Evolutionary conservation across 2,113 vertebrate genomes (phyloP).

Genomic region (Apistogramma diplotaenia): DNA sequence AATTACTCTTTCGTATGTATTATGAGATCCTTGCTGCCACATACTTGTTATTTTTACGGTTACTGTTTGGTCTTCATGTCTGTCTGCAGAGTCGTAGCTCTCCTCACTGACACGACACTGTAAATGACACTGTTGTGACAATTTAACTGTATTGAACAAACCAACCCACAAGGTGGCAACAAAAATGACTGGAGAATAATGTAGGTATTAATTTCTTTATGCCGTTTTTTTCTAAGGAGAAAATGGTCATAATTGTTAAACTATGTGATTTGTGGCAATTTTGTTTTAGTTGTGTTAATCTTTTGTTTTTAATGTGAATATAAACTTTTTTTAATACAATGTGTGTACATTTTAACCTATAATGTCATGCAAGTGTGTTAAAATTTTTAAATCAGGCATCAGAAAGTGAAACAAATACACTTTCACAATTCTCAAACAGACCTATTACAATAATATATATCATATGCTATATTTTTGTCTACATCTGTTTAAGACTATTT

Average conservation of each 20-base stretch:
- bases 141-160: background rate
- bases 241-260: background rate
- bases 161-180: constrained; percentile 34
- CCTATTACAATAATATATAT: fast-evolving
- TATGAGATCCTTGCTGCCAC: no score
- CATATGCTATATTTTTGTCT: background rate
- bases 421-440: background rate
- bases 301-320: background rate
- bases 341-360: background rate
- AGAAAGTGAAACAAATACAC: background rate
- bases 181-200: background rate
- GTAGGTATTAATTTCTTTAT: background rate
- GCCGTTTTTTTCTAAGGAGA: background rate
- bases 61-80: no score
- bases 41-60: no score
- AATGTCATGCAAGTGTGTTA: background rate
- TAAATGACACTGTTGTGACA: background rate
- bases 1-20: no score
- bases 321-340: background rate
- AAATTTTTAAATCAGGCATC: no score
- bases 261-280: background rate
- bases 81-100: background rate
- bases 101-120: background rate
- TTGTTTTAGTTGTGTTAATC: background rate
- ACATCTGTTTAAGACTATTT: background rate